Conservation (phyloP, 1,140 invertebrate species). For the Laodelphax striatellus region DNA sequence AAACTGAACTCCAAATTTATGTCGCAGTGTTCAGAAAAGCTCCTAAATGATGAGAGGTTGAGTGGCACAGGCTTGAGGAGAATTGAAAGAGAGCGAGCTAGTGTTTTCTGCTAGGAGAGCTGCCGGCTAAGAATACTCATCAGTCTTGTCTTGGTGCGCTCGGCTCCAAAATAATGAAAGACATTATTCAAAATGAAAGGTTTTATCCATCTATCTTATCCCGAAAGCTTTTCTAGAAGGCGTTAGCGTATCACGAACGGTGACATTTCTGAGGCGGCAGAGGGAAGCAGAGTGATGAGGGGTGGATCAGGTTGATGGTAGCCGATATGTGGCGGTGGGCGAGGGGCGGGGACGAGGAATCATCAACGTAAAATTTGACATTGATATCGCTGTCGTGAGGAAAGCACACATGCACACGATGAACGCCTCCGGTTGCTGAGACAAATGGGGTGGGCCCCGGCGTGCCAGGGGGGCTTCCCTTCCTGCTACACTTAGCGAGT, state of each 20-base stretch:
- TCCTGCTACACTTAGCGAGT: neutral
- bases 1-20: no score
- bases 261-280: neutral
- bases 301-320: neutral
- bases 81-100: no score
- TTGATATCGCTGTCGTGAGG: constrained; percentile 8
- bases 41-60: no score
- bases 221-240: neutral
- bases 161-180: constrained; percentile 1
- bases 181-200: constrained; percentile 4
- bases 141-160: neutral
- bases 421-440: neutral
- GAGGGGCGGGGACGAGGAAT: neutral
- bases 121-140: neutral
- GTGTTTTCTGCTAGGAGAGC: no score
- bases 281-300: neutral
- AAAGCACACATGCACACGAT: neutral
- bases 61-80: no score
- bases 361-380: constrained; percentile 3
- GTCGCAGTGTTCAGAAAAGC: no score
- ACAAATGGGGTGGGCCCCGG: neutral
- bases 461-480: neutral
- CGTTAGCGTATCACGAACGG: neutral
- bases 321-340: neutral
- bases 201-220: constrained; percentile 4